Evolutionary conservation across 2,888 invertebrate genomes (phyloP).

Genomic region (Tenthredo livida): DNA sequence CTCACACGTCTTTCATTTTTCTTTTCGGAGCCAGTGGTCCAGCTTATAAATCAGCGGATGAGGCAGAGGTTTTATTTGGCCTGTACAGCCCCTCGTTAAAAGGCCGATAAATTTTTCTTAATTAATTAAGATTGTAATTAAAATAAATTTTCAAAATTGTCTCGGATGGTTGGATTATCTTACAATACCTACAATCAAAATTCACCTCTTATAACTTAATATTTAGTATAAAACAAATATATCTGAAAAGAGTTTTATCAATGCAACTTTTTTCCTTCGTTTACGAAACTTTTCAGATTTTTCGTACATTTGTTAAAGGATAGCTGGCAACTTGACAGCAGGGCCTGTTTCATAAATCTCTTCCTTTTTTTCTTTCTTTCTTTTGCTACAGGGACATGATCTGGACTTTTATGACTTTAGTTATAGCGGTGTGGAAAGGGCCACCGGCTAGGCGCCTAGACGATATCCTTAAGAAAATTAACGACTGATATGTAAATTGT

Average conservation of each 20-base stretch:
- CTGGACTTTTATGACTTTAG: not conserved
- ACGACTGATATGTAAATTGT: too few species aligned
- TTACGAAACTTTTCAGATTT: too few species aligned
- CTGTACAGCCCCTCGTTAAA: not conserved
- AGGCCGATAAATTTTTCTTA: not conserved
- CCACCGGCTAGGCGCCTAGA: too few species aligned
- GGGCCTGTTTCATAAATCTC: not conserved
- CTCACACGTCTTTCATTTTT: not conserved
- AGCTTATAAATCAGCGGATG: not conserved
- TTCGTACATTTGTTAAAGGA: too few species aligned
- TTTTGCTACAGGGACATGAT: not conserved
- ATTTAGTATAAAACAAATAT: not conserved
- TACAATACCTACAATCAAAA: not conserved
- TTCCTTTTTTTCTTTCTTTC: not conserved
- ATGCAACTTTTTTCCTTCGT: not conserved
- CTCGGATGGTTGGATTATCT: slow-evolving; percentile 9
- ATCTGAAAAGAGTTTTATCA: not conserved
- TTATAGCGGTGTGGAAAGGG: not conserved
- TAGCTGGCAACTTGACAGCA: not conserved
- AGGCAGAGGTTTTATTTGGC: not conserved
- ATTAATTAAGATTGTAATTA: slow-evolving; percentile 19
- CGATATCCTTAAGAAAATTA: too few species aligned
- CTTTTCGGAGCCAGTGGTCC: not conserved
- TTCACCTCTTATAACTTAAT: not conserved
- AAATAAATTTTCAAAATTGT: slow-evolving; percentile 19